phyloP scores from a whole-genome alignment of 2,797 vertebrate species.

The Diplodus sargus region DNA sequence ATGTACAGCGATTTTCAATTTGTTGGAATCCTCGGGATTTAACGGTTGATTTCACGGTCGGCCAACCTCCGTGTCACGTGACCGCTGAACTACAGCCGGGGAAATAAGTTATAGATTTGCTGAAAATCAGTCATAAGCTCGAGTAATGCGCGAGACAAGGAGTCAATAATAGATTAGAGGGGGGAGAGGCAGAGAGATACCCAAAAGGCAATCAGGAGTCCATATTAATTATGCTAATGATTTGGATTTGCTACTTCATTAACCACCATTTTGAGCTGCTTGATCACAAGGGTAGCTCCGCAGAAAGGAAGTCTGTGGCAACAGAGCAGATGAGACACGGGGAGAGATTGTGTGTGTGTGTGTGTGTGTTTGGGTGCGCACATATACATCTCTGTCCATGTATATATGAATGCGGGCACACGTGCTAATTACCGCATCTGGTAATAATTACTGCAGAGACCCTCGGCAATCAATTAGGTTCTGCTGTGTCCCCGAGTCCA shows the following conservation, averaged over 20 bases:
- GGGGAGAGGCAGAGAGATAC: slow-evolving; percentile 23
- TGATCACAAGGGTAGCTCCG: slow-evolving; percentile 68
- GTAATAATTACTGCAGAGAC: slow-evolving; percentile 75
- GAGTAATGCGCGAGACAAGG: slow-evolving; percentile 48
- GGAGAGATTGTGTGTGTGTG: slow-evolving; percentile 25
- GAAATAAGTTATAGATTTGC: slow-evolving; percentile 69
- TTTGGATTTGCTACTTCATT: slow-evolving; percentile 85
- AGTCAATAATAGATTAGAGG: slow-evolving; percentile 67
- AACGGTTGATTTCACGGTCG: slow-evolving; percentile 59
- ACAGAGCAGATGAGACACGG: slow-evolving; percentile 46
- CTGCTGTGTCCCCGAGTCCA: slow-evolving; percentile 24
- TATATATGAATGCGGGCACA: slow-evolving; percentile 31
- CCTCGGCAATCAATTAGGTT: slow-evolving; percentile 69
- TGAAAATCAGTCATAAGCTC: slow-evolving; percentile 67
- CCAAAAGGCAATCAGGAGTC: slow-evolving; percentile 73
- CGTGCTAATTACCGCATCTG: slow-evolving; percentile 77
- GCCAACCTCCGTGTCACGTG: slow-evolving; percentile 36
- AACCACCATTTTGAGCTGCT: slow-evolving; percentile 77
- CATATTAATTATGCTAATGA: slow-evolving; percentile 83
- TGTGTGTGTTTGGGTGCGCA: slow-evolving; percentile 26
- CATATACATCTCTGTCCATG: neutral
- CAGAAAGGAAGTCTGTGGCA: slow-evolving; percentile 48
- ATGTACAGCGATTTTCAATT: slow-evolving; percentile 34
- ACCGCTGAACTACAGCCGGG: slow-evolving; percentile 38
- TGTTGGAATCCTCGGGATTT: slow-evolving; percentile 39